Conservation (phyloP, 2,888 invertebrate genomes). For the Conus canariensis region DNA sequence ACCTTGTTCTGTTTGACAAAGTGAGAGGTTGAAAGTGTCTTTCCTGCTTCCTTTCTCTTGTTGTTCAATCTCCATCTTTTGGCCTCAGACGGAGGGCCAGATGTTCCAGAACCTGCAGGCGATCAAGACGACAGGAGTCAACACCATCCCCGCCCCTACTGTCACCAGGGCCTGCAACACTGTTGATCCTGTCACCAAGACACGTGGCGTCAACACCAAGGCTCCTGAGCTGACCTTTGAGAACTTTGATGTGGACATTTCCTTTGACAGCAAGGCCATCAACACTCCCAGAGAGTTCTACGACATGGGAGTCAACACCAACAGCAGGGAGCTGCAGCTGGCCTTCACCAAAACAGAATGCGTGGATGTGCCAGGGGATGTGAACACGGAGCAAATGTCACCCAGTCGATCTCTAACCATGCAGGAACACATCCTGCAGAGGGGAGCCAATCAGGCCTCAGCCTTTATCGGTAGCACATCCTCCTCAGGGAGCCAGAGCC, state of each 20-base stretch:
- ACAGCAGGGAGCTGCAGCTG: slow-evolving; percentile 6
- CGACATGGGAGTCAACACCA: slow-evolving; percentile 54
- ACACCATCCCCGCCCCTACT: slow-evolving; percentile 58
- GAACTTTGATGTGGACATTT: slow-evolving; percentile 56
- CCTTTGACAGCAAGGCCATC: slow-evolving; percentile 48
- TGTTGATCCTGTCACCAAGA: slow-evolving; percentile 54
- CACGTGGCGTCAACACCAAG: slow-evolving; percentile 65
- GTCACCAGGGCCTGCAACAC: slow-evolving; percentile 66
- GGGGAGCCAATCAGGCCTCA: slow-evolving; percentile 39
- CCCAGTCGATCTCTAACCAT: slow-evolving; percentile 24
- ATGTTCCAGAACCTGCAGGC: slow-evolving; percentile 65
- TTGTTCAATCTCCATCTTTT: not conserved
- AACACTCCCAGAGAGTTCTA: slow-evolving; percentile 46
- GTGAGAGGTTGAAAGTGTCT: too few relatives aligned
- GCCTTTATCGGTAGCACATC: slow-evolving; percentile 40
- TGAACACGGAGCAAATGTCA: not conserved
- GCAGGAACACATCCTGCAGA: slow-evolving; percentile 41
- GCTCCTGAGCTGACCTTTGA: slow-evolving; percentile 53
- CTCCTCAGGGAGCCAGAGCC: slow-evolving; percentile 9
- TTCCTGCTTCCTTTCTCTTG: too few relatives aligned
- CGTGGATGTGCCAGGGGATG: not conserved
- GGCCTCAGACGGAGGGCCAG: slow-evolving; percentile 66
- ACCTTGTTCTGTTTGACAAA: too few relatives aligned
- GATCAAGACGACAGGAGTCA: slow-evolving; percentile 59
- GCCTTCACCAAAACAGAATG: not conserved